A percentile compares a stretch with the other conserved stretches of the same genome.
Conservation (phyloP, 2,888 invertebrate genomes). For the Myopa testacea region DNA sequence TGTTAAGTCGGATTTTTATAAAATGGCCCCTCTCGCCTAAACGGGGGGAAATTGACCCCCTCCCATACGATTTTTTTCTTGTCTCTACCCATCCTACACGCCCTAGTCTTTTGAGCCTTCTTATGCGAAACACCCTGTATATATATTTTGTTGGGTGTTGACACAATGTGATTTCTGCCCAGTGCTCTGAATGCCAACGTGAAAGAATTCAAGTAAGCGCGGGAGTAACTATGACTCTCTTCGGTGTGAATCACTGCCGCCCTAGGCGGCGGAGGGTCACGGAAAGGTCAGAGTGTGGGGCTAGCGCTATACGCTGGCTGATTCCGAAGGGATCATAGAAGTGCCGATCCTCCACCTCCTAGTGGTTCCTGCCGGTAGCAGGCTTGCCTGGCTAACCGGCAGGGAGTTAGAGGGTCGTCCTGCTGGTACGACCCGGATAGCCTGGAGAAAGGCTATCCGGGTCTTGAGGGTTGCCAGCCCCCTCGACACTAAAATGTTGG, state of each 20-base stretch:
- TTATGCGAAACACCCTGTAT: no score
- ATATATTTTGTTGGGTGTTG: no score
- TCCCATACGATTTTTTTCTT: no score
- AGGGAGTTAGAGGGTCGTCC: no score
- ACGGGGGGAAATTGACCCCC: no score
- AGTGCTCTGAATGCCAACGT: constrained; percentile 40
- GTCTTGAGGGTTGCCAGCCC: constrained; percentile 17
- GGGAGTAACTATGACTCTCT: no score
- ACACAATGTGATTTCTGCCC: constrained; percentile 42
- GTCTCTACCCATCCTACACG: no score
- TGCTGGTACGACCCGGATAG: no score
- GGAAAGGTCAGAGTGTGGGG: not conserved
- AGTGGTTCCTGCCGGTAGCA: constrained; percentile 22
- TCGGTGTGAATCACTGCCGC: constrained; percentile 1
- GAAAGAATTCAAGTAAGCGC: constrained; percentile 16
- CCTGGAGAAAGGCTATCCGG: not conserved
- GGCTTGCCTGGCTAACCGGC: no score
- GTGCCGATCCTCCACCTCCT: not conserved
- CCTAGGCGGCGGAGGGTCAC: not conserved
- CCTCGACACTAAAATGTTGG: not conserved
- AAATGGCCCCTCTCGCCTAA: no score
- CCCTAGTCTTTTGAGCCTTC: no score
- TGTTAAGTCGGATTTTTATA: no score
- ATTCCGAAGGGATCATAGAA: constrained; percentile 19
- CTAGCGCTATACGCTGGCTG: not conserved